Evolutionary conservation across 2,113 vertebrate species (phyloP).

Genomic region (Prionailurus viverrinus): DNA sequence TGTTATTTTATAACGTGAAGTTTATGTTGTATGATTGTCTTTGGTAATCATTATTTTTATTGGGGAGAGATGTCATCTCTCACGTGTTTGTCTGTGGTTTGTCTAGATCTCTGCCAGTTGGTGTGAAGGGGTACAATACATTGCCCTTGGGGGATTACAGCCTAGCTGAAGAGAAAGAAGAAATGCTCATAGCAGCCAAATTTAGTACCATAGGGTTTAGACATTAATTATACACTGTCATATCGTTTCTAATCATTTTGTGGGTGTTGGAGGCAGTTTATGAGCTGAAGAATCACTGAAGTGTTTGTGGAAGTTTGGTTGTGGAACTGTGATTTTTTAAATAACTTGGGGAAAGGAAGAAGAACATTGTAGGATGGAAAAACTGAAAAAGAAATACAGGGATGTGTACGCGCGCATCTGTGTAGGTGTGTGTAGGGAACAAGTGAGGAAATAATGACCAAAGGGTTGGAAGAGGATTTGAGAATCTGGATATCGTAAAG

Average conservation of each 20-base stretch:
- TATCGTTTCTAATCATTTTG: slow-evolving; percentile 37
- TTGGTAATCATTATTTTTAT: slow-evolving; percentile 33
- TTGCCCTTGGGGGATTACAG: background rate
- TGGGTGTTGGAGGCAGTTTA: background rate
- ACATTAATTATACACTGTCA: background rate
- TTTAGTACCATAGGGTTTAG: slow-evolving; percentile 26
- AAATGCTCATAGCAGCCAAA: slow-evolving; percentile 10
- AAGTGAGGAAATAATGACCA: background rate
- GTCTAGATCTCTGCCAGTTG: background rate
- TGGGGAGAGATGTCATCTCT: background rate
- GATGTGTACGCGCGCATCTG: background rate
- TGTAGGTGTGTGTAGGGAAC: background rate
- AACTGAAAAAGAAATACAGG: background rate
- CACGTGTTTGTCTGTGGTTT: slow-evolving; percentile 16
- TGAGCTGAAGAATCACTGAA: slow-evolving; percentile 18
- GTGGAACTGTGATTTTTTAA: slow-evolving; percentile 33
- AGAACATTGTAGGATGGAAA: slow-evolving; percentile 3
- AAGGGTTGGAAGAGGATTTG: background rate
- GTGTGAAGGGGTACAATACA: background rate
- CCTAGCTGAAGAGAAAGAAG: slow-evolving; percentile 14
- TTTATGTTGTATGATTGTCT: slow-evolving; percentile 16
- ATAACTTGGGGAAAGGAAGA: background rate
- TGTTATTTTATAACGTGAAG: slow-evolving; percentile 42
- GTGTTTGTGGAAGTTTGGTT: background rate
- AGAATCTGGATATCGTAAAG: background rate